Conservation (phyloP, 2,888 invertebrate species). For the Nomada ruficornis region DNA sequence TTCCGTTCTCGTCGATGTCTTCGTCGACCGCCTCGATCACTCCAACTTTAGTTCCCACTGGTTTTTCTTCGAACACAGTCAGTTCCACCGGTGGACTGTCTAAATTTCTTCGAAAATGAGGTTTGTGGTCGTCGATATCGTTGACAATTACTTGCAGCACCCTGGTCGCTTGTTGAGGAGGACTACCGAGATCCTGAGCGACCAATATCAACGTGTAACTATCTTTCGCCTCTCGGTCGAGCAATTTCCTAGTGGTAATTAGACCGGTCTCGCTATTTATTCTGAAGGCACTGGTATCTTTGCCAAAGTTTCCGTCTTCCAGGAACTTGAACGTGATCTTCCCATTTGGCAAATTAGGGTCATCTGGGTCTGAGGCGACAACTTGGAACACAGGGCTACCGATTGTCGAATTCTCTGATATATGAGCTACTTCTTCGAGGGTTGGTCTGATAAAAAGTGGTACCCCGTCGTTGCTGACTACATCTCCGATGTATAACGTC, state of each 20-base stretch:
- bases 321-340: slow-evolving; percentile 90
- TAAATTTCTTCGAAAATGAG: slow-evolving; percentile 88
- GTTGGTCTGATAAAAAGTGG: slow-evolving; percentile 90
- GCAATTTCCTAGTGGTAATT: slow-evolving; percentile 88
- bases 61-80: slow-evolving; percentile 88
- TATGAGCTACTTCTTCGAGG: slow-evolving; percentile 88
- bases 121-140: slow-evolving; percentile 93
- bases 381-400: slow-evolving; percentile 91
- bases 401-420: slow-evolving; percentile 91
- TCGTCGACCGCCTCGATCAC: slow-evolving; percentile 89
- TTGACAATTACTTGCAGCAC: slow-evolving; percentile 89
- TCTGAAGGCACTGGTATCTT: slow-evolving; percentile 79
- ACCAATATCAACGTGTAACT: slow-evolving; percentile 91
- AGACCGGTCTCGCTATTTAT: slow-evolving; percentile 87
- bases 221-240: slow-evolving; percentile 91
- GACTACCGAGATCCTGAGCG: slow-evolving; percentile 92
- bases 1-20: slow-evolving; percentile 91
- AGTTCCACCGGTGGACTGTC: slow-evolving; percentile 88
- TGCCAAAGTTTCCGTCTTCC: slow-evolving; percentile 87
- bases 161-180: slow-evolving; percentile 90
- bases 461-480: slow-evolving; percentile 92
- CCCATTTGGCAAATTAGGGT: slow-evolving; percentile 90
- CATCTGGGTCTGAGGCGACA: slow-evolving; percentile 91
- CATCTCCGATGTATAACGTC: slow-evolving; percentile 90
- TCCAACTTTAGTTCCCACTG: slow-evolving; percentile 88